These are phyloP conservation scores for Strongylocentrotus purpuratus DNA, from an alignment of 35 echinoderm and acorn worm genomes.

Conservation along the genomic window DNA sequence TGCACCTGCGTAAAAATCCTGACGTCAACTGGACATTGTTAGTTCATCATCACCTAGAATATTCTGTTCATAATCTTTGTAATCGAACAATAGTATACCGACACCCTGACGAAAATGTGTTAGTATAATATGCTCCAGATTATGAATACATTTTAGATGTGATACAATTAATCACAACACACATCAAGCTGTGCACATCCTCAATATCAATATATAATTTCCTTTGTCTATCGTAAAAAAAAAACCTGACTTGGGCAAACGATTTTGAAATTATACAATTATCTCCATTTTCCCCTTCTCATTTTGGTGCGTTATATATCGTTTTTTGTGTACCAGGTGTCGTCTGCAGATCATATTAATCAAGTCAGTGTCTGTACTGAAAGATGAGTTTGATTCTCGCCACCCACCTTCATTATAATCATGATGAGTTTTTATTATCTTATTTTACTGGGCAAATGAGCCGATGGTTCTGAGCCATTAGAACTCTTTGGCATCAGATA, in stretches of 20 bases:
- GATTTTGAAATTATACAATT: background rate
- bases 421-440: slow-evolving; percentile 13
- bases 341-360: background rate
- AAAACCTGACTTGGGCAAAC: background rate
- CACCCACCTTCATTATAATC: background rate
- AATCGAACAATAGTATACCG: background rate
- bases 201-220: too few species aligned
- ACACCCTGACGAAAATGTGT: too few species aligned
- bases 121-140: too few species aligned
- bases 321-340: background rate
- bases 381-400: background rate
- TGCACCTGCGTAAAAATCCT: background rate
- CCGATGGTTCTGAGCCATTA: slow-evolving; percentile 8
- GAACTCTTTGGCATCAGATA: background rate
- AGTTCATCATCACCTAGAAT: background rate
- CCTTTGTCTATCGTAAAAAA: too few species aligned
- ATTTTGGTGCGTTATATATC: background rate
- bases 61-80: background rate
- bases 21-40: background rate
- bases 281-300: too few species aligned
- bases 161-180: too few species aligned
- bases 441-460: background rate
- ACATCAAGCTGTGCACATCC: too few species aligned
- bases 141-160: too few species aligned
- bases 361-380: background rate